phyloP scores from a whole-genome alignment of 2,888 invertebrate species.

The Drosophila quinaria region DNA sequence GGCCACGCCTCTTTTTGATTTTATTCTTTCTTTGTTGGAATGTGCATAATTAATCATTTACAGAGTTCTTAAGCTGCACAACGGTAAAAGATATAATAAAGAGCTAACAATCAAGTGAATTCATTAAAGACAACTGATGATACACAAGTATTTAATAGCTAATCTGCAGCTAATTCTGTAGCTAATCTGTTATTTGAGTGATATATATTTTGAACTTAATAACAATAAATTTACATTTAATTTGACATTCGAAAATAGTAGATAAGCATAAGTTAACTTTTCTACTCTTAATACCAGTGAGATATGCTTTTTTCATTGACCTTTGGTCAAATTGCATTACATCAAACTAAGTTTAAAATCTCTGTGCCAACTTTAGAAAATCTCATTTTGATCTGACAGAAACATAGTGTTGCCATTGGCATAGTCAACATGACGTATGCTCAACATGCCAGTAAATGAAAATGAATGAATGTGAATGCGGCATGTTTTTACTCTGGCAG shows the following conservation, averaged over 20 bases:
- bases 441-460: slow-evolving; percentile 67
- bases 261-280: too few species aligned
- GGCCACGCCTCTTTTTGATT: slow-evolving; percentile 35
- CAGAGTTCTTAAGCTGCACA: slow-evolving; percentile 41
- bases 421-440: slow-evolving; percentile 50
- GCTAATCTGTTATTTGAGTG: too few species aligned
- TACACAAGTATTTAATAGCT: too few species aligned
- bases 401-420: slow-evolving; percentile 59
- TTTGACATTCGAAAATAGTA: too few species aligned
- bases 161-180: too few species aligned
- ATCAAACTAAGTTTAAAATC: slow-evolving; percentile 46
- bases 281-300: neutral
- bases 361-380: slow-evolving; percentile 35
- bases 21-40: slow-evolving; percentile 16
- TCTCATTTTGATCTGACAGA: slow-evolving; percentile 45
- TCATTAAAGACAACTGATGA: slow-evolving; percentile 17
- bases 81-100: slow-evolving; percentile 48
- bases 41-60: slow-evolving; percentile 64
- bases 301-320: neutral
- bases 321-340: slow-evolving; percentile 6
- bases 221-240: too few species aligned
- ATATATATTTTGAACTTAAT: too few species aligned
- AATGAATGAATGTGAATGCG: slow-evolving; percentile 67
- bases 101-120: slow-evolving; percentile 46
- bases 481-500: slow-evolving; percentile 52